Base-by-base conservation (phyloP, 2,797 vertebrate species). In the Synanceia verrucosa region DNA sequence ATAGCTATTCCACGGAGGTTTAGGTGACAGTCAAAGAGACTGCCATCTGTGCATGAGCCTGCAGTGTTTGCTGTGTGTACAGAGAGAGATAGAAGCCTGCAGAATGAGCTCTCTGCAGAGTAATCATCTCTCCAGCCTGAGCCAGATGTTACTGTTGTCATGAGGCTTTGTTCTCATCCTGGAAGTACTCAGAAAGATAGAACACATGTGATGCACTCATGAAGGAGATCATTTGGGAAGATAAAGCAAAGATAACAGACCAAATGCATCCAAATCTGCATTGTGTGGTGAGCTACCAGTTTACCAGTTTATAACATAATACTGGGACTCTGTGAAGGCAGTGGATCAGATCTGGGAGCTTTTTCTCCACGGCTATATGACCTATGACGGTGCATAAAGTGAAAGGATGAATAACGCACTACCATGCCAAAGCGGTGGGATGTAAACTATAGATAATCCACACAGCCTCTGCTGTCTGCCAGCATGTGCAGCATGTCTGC, bases 121-220 rank as follows among this genome's bases (percentile, higher is more conserved):
- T 93, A 93, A 93, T 94, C 88, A 91, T 90, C 80, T 89, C 79
- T 79, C 81, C 63, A 88, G 88, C 87, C 52, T 24, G 55, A 75
- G 88, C 89, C 91, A 94, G 90, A 94, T 93, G 90, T 91, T 93
- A 74, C 83, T 88, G 84, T 88, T 88, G 87, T 90, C 86, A 86
- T 88, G 78, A 85, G 83, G 85, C 76, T 86, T 86, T 83, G 70
- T 75, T 88, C 70, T 75, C 70, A 73, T 78, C 51, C 78, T 76
- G 55, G 70, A 87, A 73, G 70, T 65, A 66, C 65, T 77, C 44
- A 29, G 50, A n/a, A n/a, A n/a, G n/a, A n/a, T n/a, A n/a, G n/a
- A 50, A 37, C 24, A 31, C 41, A 62, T 21, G 51, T 53, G 28
- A 31, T 5, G 2, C 55, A 75, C 61, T 58, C 55, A 68, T 6